These are phyloP conservation scores for Ceyx erithaca DNA, from an alignment of 2,797 vertebrate species.

Conservation along the genomic window DNA sequence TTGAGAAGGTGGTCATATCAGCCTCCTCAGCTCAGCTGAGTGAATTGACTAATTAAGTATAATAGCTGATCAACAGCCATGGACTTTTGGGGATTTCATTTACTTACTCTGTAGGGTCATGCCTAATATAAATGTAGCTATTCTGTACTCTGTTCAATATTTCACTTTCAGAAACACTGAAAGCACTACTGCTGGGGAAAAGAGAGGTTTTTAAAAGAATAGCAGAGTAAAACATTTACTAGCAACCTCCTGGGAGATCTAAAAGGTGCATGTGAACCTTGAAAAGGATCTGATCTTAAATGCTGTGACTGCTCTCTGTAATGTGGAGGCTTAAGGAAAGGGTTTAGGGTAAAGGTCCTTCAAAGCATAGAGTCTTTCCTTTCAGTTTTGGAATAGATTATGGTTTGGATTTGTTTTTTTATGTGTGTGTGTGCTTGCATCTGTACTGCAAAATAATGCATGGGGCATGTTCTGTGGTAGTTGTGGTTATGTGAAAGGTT, in stretches of 20 bases:
- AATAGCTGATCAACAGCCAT: not conserved
- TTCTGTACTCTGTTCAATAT: not conserved
- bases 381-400: not conserved
- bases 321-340: not conserved
- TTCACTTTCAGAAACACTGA: not conserved
- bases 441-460: not conserved
- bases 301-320: not conserved
- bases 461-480: not conserved
- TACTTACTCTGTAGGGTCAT: not conserved
- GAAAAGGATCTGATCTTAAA: not conserved
- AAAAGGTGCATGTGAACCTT: not conserved
- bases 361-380: not conserved
- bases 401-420: not conserved
- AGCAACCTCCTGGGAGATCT: not conserved
- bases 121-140: not conserved
- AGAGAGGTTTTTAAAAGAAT: not conserved
- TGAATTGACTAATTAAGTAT: constrained; percentile 15
- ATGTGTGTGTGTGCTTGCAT: not conserved
- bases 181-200: not conserved
- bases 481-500: not conserved
- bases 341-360: not conserved
- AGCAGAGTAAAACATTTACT: not conserved
- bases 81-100: not conserved
- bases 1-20: not conserved
- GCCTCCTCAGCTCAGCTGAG: not conserved